Evolutionary conservation across 2,113 vertebrate species (phyloP).

Genomic region (Lepus timidus): DNA sequence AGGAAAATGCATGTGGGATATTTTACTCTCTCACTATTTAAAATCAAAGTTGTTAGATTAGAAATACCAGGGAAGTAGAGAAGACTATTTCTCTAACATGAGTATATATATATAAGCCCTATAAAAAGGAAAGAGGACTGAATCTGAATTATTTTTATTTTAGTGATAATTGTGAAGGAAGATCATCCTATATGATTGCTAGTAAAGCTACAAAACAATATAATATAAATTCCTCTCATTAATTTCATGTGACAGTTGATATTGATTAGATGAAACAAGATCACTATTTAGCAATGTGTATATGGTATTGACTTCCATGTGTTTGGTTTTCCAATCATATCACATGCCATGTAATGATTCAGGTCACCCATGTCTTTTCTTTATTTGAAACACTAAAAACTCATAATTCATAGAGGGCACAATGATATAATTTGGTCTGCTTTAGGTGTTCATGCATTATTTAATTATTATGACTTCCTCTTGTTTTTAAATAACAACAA

Average conservation of each 20-base stretch:
- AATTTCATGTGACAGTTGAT: constrained; percentile 41
- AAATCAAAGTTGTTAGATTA: constrained; percentile 31
- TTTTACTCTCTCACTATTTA: constrained; percentile 50
- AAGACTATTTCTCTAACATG: constrained; percentile 38
- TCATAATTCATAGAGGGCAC: constrained; percentile 65
- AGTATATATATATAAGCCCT: constrained; percentile 30
- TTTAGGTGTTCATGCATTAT: constrained; percentile 63
- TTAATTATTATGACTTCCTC: constrained; percentile 63
- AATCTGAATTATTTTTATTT: constrained; percentile 65
- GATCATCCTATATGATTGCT: constrained; percentile 12
- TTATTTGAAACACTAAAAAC: constrained; percentile 73
- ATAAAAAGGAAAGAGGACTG: constrained; percentile 13
- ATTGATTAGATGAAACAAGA: constrained; percentile 53
- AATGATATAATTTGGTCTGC: constrained; percentile 65
- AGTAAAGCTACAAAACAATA: constrained; percentile 42
- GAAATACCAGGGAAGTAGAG: constrained; percentile 57
- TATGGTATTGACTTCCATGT: not conserved
- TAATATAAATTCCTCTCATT: constrained; percentile 34
- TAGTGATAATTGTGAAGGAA: constrained; percentile 31
- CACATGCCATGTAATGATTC: constrained; percentile 69
- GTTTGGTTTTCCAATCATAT: constrained; percentile 56
- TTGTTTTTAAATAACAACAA: not conserved
- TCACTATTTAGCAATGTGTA: constrained; percentile 21
- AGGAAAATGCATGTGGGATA: not conserved
- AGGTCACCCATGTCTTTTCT: constrained; percentile 71